phyloP scores from a whole-genome alignment of 2,113 vertebrate species.

The Spilogale gracilis region DNA sequence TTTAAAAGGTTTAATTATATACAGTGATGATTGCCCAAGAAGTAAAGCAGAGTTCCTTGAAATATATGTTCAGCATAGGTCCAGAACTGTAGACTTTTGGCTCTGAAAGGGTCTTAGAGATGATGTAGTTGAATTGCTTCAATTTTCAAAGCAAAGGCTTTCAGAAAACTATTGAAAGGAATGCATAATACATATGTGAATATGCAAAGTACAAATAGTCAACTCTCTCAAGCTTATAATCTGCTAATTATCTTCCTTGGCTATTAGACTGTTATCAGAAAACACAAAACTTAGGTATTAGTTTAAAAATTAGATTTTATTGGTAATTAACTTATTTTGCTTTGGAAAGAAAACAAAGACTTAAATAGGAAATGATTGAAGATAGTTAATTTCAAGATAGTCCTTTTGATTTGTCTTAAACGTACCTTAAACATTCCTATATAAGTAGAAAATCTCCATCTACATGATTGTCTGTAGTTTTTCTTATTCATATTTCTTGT shows the following conservation, averaged over 20 bases:
- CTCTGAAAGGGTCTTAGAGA: not conserved
- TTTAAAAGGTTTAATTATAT: not conserved
- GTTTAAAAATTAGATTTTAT: constrained; percentile 4
- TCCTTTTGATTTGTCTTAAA: constrained; percentile 8
- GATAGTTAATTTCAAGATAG: not conserved
- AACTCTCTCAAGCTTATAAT: not conserved
- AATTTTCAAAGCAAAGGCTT: constrained; percentile 1
- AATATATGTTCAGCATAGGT: not conserved
- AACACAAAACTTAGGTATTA: not conserved
- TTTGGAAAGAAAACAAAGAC: not conserved
- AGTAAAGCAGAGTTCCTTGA: not conserved
- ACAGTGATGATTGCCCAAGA: not conserved
- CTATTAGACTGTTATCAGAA: not conserved
- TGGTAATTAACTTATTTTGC: not conserved
- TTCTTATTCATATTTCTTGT: not conserved
- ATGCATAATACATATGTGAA: not conserved
- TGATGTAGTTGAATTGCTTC: not conserved
- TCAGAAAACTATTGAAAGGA: not conserved
- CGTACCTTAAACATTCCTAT: not conserved
- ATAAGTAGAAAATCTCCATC: not conserved
- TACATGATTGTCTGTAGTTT: not conserved
- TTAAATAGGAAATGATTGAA: not conserved
- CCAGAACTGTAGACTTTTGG: not conserved
- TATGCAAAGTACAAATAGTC: not conserved
- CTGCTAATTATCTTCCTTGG: not conserved